A percentile compares a stretch with the other conserved stretches of the same genome.
Conservation (phyloP, 2,888 invertebrate species). For the Mythimna vitellina region DNA sequence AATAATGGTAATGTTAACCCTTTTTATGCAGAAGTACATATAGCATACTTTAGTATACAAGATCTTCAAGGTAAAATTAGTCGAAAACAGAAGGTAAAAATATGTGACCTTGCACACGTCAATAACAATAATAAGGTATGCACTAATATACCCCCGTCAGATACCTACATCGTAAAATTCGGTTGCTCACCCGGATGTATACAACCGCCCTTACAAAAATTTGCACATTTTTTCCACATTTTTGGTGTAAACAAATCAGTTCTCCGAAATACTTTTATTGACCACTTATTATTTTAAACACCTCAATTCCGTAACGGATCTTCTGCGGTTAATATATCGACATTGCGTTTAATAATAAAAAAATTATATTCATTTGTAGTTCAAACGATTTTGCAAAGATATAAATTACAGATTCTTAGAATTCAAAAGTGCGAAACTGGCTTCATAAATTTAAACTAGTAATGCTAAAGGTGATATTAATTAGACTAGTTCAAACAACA, state of each 20-base stretch:
- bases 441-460: conserved; percentile 15
- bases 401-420: conserved; percentile 44
- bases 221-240: conserved; percentile 18
- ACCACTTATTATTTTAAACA: conserved; percentile 45
- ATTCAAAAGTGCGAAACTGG: conserved; percentile 39
- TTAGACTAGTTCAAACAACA: conserved; percentile 42
- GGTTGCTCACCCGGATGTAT: conserved; percentile 38
- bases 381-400: conserved; percentile 37
- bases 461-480: conserved; percentile 39
- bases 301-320: conserved; percentile 43
- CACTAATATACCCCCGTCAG: neutral
- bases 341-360: conserved; percentile 41
- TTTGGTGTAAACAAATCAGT: conserved; percentile 42
- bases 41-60: neutral
- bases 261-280: conserved; percentile 54
- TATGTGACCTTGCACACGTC: neutral
- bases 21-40: neutral
- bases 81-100: neutral
- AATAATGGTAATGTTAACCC: neutral
- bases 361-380: conserved; percentile 30
- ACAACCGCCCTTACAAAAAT: conserved; percentile 23
- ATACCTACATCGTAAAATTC: conserved; percentile 12
- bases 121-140: neutral
- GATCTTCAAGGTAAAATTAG: neutral
- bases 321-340: conserved; percentile 55